Conservation (phyloP, 2,797 vertebrate species). For the Cossypha niveicapilla region DNA sequence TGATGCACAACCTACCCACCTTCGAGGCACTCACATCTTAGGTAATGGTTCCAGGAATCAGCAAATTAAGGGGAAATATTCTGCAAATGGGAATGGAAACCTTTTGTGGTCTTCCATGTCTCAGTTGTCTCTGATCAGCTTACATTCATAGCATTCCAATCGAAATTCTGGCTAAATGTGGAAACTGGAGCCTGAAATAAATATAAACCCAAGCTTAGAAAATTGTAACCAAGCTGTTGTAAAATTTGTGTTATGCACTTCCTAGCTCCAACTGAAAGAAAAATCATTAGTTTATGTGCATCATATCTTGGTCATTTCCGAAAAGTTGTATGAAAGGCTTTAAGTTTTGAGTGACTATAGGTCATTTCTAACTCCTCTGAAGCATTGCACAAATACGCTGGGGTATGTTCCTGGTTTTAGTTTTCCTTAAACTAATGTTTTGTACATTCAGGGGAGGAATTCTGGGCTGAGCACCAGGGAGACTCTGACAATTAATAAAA, state of each 20-base stretch:
- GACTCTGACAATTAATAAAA: not conserved
- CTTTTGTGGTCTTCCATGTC: not conserved
- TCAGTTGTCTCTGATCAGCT: not conserved
- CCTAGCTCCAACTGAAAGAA: slow-evolving; percentile 33
- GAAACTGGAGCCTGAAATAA: not conserved
- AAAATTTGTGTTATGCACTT: not conserved
- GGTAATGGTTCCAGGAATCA: not conserved
- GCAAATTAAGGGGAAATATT: not conserved
- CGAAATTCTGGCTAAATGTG: not conserved
- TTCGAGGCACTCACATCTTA: not conserved
- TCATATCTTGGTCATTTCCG: not conserved
- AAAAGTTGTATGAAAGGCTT: not conserved
- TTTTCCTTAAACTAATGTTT: not conserved
- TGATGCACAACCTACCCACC: slow-evolving; percentile 62
- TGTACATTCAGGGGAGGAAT: not conserved
- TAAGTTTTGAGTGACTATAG: not conserved
- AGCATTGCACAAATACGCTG: slow-evolving; percentile 2
- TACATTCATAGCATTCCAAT: not conserved
- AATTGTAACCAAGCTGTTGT: not conserved
- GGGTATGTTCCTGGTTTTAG: not conserved
- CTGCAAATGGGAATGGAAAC: not conserved
- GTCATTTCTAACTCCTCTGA: not conserved
- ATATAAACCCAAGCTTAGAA: not conserved
- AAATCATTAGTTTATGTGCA: not conserved
- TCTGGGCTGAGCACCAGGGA: not conserved